Percentiles rank a stretch among this genome's conserved stretches.
phyloP scores from a whole-genome alignment of 2,797 vertebrate species.

The Balearica regulorum region DNA sequence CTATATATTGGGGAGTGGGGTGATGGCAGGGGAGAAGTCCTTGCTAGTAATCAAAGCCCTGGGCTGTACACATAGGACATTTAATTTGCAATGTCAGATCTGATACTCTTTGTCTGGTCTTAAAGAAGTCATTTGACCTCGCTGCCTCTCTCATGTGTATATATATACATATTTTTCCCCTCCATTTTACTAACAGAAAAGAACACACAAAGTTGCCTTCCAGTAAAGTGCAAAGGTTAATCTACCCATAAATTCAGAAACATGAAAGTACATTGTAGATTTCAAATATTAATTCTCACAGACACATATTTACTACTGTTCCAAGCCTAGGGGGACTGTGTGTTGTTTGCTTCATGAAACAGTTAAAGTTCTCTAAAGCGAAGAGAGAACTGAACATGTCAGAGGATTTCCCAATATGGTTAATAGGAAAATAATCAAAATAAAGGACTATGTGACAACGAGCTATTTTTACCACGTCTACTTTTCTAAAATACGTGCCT shows the following conservation, averaged over 20 bases:
- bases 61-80: not conserved
- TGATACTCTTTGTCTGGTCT: not conserved
- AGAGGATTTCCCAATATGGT: not conserved
- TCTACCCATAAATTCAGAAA: slow-evolving; percentile 5
- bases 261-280: not conserved
- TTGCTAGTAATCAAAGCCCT: not conserved
- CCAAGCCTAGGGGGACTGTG: not conserved
- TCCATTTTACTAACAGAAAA: not conserved
- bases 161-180: not conserved
- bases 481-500: not conserved
- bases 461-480: not conserved
- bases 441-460: not conserved
- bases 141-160: not conserved
- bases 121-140: not conserved
- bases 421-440: not conserved
- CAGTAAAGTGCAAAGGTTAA: slow-evolving; percentile 41
- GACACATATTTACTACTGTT: not conserved
- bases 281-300: slow-evolving; percentile 33
- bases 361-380: not conserved
- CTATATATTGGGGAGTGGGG: not conserved
- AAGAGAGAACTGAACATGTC: not conserved
- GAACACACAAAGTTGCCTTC: not conserved
- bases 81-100: not conserved
- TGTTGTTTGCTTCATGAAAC: not conserved
- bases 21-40: not conserved